phyloP scores from a whole-genome alignment of 2,888 invertebrate genomes.

The Emmelina monodactyla region DNA sequence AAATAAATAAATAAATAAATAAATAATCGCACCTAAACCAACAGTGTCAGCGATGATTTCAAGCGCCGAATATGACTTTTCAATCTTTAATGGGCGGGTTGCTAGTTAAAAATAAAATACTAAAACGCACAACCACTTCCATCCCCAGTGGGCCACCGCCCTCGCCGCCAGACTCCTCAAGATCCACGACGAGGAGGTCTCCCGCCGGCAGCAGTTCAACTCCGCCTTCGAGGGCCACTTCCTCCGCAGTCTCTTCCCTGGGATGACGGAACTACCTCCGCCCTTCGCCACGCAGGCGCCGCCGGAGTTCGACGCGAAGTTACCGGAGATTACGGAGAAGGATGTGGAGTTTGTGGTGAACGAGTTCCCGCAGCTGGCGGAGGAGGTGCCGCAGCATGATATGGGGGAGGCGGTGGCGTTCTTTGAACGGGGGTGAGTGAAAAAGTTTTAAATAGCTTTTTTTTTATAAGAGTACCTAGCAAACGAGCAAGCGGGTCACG shows the following conservation, averaged over 20 bases:
- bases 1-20: too few species aligned
- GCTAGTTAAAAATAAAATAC: too few species aligned
- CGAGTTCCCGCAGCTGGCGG: slow-evolving; percentile 72
- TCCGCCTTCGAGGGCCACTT: slow-evolving; percentile 83
- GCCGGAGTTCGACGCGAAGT: slow-evolving; percentile 73
- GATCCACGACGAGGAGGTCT: slow-evolving; percentile 86
- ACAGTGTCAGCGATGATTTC: too few species aligned
- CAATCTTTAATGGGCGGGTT: too few species aligned
- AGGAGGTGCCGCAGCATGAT: slow-evolving; percentile 72
- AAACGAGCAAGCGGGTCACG: too few species aligned
- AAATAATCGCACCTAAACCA: too few species aligned
- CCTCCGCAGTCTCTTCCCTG: slow-evolving; percentile 86
- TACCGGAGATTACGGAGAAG: slow-evolving; percentile 69
- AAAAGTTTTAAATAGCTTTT: too few species aligned
- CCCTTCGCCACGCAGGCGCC: slow-evolving; percentile 85
- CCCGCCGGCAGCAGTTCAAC: slow-evolving; percentile 80
- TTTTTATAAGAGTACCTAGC: too few species aligned
- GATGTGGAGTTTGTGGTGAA: slow-evolving; percentile 72
- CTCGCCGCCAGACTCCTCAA: slow-evolving; percentile 79
- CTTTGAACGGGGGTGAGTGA: slow-evolving; percentile 69
- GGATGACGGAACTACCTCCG: slow-evolving; percentile 86
- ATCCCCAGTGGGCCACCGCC: slow-evolving; percentile 81
- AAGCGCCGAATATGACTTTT: too few species aligned
- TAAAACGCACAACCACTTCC: too few species aligned
- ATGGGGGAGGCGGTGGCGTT: slow-evolving; percentile 75